Conservation (phyloP, 2,797 vertebrate species). For the Falco concolor region DNA sequence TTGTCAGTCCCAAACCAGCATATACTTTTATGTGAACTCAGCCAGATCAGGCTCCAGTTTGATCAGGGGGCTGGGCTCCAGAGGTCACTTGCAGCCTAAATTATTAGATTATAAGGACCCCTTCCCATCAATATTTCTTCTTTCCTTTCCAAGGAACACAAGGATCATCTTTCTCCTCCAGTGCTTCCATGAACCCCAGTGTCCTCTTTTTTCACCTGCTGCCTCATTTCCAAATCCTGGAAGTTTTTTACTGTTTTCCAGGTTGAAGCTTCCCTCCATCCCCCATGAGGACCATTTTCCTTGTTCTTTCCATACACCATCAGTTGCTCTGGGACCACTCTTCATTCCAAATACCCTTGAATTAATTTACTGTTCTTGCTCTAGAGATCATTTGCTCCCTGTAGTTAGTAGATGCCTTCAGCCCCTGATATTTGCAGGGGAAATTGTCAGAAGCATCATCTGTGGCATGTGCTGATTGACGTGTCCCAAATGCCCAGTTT, state of each 20-base stretch:
- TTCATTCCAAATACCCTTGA: background rate
- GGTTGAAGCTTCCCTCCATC: background rate
- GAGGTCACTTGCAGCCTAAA: background rate
- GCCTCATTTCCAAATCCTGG: background rate
- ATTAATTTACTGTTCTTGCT: background rate
- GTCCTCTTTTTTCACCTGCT: background rate
- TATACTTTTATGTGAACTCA: background rate
- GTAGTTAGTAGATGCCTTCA: background rate
- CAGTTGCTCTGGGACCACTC: background rate
- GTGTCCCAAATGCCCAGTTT: background rate
- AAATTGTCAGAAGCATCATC: background rate
- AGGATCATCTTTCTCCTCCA: background rate
- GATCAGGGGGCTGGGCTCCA: background rate
- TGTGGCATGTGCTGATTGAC: background rate
- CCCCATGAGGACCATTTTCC: background rate
- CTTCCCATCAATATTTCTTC: background rate
- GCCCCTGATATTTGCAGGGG: accelerated
- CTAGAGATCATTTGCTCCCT: background rate
- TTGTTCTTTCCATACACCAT: background rate
- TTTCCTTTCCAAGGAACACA: background rate
- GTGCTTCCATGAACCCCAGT: background rate
- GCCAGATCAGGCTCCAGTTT: background rate
- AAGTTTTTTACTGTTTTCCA: background rate
- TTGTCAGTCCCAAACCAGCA: background rate
- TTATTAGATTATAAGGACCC: background rate